Evolutionary conservation across 2,797 vertebrate genomes (phyloP).

Genomic region (Sebastes miniatus): DNA sequence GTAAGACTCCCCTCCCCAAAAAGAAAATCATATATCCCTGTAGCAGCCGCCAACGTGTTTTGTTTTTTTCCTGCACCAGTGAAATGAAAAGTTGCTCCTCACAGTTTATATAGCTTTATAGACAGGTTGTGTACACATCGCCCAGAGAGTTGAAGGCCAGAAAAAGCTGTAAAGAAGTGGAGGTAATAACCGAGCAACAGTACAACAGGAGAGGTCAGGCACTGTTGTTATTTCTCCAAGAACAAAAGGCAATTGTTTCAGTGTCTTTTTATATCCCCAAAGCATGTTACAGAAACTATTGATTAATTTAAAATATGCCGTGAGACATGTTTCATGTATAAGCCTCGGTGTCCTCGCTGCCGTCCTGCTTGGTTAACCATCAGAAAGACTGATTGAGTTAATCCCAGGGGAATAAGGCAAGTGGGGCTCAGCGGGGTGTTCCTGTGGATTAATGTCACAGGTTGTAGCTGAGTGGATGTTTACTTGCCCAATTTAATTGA

Average conservation of each 20-base stretch:
- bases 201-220: constrained; percentile 1
- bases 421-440: constrained; percentile 31
- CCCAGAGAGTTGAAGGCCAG: neutral
- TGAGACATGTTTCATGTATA: constrained; percentile 10
- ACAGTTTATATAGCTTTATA: neutral
- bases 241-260: constrained; percentile 9
- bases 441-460: constrained; percentile 62
- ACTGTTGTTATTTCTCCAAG: neutral
- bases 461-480: constrained; percentile 66
- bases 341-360: neutral
- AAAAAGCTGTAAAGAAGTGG: neutral
- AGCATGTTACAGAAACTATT: constrained; percentile 2
- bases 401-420: constrained; percentile 30
- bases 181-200: constrained; percentile 9
- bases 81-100: constrained; percentile 31
- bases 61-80: neutral
- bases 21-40: constrained; percentile 3
- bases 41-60: constrained; percentile 9
- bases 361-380: constrained; percentile 37
- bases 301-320: neutral
- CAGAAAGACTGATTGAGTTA: constrained; percentile 40
- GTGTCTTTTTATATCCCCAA: constrained; percentile 11
- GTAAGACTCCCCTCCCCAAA: neutral
- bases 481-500: constrained; percentile 71
- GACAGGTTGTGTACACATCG: neutral